Base-by-base conservation (phyloP, 2,888 invertebrate species). In the Lasioglossum malachurum region DNA sequence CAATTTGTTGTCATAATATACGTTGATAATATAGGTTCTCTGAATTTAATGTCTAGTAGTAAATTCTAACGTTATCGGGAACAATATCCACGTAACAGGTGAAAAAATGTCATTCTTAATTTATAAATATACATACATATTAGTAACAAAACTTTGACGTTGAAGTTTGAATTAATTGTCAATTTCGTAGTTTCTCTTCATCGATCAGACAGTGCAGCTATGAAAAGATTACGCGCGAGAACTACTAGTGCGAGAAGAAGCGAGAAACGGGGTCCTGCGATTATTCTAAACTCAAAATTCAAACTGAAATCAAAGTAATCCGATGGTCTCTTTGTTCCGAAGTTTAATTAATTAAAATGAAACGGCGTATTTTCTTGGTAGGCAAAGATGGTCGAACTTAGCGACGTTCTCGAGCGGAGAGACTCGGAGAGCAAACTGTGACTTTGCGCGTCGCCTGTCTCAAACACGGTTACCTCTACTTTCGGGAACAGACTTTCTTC, bases 381-480 rank as follows among this genome's bases (percentile, higher is more conserved):
- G 71, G n/a, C 38, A 27, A 71, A 71, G 10, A 71, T 41, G 23
- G 71, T 12, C 69, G 38, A 41, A 38, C 41, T n/a, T n/a, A 41
- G 41, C 71, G 38, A 23, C 69, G 69, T 69, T 38, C 69, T 10
- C 69, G 69, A 38, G 23, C 69, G 23, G 16, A 64, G 64, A 35
- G 12, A 38, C 38, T 19, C 38, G 8, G 4, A n/a, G 41, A 5
- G 71, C 38, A 71, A 71, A 71, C 38, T n/a, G 71, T n/a, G 71
- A 41, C 41, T 71, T 38, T 41, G 14, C 71, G 71, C n/a, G 71
- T 23, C 23, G 12, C 23, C 69, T 69, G 38, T 41, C 71, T n/a
- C 71, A n/a, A 71, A 41, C 69, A 38, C 69, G 69, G 69, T n/a
- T 71, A 41, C 71, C 69, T 23, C 69, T 38, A 69, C 38, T 60